Evolutionary conservation across 2,113 vertebrate species (phyloP).

Genomic region (Nothoprocta pentlandii): DNA sequence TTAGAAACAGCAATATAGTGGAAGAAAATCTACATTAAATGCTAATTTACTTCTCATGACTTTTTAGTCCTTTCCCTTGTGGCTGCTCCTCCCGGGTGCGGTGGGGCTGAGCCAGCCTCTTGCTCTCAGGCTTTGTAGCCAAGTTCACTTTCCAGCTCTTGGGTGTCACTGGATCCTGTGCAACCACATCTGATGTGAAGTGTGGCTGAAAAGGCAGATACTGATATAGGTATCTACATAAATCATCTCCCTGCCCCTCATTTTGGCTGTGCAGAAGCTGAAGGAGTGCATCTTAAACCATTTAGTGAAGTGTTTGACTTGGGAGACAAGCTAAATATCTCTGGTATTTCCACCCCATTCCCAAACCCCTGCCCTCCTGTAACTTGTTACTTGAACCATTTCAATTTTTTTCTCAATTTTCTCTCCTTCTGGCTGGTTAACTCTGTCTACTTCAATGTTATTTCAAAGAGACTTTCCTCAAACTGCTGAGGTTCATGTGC

Average conservation of each 20-base stretch:
- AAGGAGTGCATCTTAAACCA: background rate
- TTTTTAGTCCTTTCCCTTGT: background rate
- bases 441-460: rapidly evolving
- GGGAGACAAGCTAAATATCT: background rate
- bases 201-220: background rate
- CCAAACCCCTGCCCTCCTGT: background rate
- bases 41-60: background rate
- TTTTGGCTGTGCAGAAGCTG: background rate
- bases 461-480: background rate
- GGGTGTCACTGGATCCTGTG: background rate
- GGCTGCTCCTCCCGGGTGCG: background rate
- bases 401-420: background rate
- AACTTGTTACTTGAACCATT: background rate
- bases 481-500: background rate
- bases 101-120: background rate
- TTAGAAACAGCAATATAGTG: rapidly evolving
- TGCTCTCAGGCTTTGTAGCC: background rate
- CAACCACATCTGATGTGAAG: rapidly evolving
- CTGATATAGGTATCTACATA: background rate
- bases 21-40: background rate
- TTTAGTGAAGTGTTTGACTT: background rate
- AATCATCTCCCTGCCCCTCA: background rate
- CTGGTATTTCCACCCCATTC: too few relatives aligned
- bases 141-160: background rate
- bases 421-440: background rate